phyloP scores from a whole-genome alignment of 1,140 invertebrate genomes.

The Orchestia grillus region DNA sequence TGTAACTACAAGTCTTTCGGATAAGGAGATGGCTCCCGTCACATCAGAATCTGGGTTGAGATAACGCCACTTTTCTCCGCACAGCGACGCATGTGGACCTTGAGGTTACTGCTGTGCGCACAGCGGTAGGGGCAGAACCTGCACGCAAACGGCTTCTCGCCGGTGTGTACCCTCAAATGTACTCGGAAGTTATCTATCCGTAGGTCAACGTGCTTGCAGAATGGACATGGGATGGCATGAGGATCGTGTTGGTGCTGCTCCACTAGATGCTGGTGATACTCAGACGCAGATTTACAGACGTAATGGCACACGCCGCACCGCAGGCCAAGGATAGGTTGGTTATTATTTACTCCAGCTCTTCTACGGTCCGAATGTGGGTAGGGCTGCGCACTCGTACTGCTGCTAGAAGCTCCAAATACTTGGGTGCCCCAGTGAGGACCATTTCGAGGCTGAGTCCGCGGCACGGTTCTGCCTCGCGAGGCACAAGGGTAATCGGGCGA shows the following conservation, averaged over 20 bases:
- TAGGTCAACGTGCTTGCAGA: slow-evolving; percentile 63
- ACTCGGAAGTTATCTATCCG: slow-evolving; percentile 63
- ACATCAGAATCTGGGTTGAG: neutral
- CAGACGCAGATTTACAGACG: neutral
- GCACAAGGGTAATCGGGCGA: slow-evolving; percentile 20
- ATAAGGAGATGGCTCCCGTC: neutral
- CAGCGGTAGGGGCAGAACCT: slow-evolving; percentile 62
- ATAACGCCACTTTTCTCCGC: neutral
- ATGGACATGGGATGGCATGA: slow-evolving; percentile 61
- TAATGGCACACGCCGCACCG: neutral
- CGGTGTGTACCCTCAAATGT: slow-evolving; percentile 91
- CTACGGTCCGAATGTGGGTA: neutral
- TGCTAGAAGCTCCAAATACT: neutral
- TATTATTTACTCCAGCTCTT: neutral
- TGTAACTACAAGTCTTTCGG: neutral
- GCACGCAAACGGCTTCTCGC: slow-evolving; percentile 84
- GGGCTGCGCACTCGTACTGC: neutral
- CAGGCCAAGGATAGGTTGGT: neutral
- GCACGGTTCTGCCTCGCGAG: neutral
- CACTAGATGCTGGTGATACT: slow-evolving; percentile 57
- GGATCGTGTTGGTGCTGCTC: slow-evolving; percentile 56
- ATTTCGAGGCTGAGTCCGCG: neutral
- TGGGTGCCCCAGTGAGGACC: neutral
- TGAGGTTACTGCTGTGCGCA: slow-evolving; percentile 65
- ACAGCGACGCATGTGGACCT: slow-evolving; percentile 62